Base-by-base conservation (phyloP, 2,797 vertebrate species). In the Delichon dasypus region DNA sequence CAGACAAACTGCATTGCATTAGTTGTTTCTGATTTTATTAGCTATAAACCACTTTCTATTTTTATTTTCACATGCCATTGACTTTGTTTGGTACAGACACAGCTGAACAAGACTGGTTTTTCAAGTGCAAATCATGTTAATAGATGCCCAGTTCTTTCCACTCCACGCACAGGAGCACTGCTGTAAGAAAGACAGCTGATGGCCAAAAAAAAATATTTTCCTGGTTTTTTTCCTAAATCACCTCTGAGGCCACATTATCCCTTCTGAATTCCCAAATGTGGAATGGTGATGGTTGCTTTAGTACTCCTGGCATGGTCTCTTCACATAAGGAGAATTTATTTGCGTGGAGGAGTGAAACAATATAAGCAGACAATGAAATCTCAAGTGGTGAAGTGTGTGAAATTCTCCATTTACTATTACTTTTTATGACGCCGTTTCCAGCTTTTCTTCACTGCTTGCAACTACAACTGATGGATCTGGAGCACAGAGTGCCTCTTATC, bases 21-120 rank as follows among this genome's bases (percentile, higher is more conserved):
- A 30, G 57, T 94, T 91, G 84, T 51, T 85, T 95, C 76, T 93
- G 88, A 92, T 91, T 92, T 92, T 95, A 93, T 93, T 93, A 94
- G 73, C 92, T 93, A 75, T 83, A 94, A 94, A 88, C 62, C 84
- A 32, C 42, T 57, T 93, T 85, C 77, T 79, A 57, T 91, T 90
- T 95, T 92, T 94, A 48, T 89, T 90, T 86, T 89, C 94, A 95
- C 89, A 87, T 95, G 70, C 84, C 93, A 75, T 30, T 87, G 84
- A 81, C 70, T 91, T 90, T 77, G 91, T 88, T 90, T 87, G 77
- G 86, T 88, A 58, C 64, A 67, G 68, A 29, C 61, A 80, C 27
- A 58, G 71, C 61, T 36, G 51, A 93, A 71, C n/a, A 71, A 47
- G 36, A 6, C 87, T 77, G 75, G 10, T 64, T 90, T 95, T 91